These are phyloP conservation scores for Metaphire vulgaris DNA, from an alignment of 1,140 invertebrate species.

Conservation along the genomic window DNA sequence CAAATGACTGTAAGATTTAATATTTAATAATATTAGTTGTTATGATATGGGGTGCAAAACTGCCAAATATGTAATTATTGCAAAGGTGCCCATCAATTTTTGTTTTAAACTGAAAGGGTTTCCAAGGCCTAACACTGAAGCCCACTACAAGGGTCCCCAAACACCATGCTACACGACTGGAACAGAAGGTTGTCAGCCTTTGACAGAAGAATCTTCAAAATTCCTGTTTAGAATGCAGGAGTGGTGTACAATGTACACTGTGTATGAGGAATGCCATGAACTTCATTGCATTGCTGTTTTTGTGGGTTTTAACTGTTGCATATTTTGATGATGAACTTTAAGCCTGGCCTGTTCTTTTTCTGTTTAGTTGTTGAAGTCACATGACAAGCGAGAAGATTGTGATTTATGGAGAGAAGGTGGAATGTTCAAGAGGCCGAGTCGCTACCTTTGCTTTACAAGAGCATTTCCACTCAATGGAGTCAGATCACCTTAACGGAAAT, in stretches of 20 bases:
- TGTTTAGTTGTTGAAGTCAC: conserved; percentile 18
- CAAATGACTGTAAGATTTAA: too few species aligned
- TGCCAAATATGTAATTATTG: too few species aligned
- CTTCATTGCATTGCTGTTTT: background rate
- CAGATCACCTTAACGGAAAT: background rate
- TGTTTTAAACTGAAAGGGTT: too few species aligned
- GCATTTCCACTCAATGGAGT: background rate
- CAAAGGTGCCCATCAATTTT: too few species aligned
- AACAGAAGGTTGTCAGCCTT: too few species aligned
- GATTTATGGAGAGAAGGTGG: conserved; percentile 15
- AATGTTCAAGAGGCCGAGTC: conserved; percentile 9
- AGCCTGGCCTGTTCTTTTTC: too few species aligned
- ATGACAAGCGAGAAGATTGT: conserved; percentile 12
- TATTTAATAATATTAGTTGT: too few species aligned
- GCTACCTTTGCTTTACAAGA: conserved; percentile 19
- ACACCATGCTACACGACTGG: too few species aligned
- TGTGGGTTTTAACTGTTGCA: background rate
- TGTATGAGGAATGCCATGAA: background rate
- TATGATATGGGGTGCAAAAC: too few species aligned
- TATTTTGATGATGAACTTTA: background rate
- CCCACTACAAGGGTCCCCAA: too few species aligned
- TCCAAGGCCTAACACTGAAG: too few species aligned
- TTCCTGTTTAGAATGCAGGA: background rate
- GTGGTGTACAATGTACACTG: background rate
- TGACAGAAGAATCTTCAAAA: background rate